phyloP scores from a whole-genome alignment of 2,113 vertebrate genomes.

The Amphiprion percula region DNA sequence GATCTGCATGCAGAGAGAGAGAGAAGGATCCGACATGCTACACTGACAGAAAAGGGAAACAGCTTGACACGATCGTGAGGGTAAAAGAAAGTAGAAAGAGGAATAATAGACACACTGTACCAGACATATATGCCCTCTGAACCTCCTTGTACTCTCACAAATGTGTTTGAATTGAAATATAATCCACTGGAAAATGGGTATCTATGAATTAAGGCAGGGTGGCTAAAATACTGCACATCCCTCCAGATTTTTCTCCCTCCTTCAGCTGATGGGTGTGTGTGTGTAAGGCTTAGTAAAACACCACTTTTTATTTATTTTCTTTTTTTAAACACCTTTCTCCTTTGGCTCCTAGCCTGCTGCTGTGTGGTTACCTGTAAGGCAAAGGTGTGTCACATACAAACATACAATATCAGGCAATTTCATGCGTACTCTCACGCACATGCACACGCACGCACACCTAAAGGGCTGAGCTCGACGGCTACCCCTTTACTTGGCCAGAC shows the following conservation, averaged over 20 bases:
- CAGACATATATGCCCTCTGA: conserved; percentile 46
- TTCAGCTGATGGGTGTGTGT: conserved; percentile 62
- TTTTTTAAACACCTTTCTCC: conserved; percentile 43
- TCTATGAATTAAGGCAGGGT: conserved; percentile 80
- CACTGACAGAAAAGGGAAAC: conserved; percentile 37
- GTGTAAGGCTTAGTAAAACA: conserved; percentile 78
- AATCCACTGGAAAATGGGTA: conserved; percentile 41
- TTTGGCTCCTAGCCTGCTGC: conserved; percentile 80
- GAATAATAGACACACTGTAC: conserved; percentile 46
- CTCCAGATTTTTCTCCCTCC: conserved; percentile 30
- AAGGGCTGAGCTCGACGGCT: conserved; percentile 69
- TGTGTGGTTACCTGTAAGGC: conserved; percentile 81
- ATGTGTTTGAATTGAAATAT: conserved; percentile 34
- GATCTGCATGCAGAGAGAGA: conserved; percentile 55
- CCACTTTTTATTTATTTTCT: conserved; percentile 29
- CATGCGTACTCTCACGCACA: conserved; percentile 68
- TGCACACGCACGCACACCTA: conserved; percentile 69
- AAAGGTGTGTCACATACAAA: conserved; percentile 78
- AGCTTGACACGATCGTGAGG: conserved; percentile 32
- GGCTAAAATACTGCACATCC: conserved; percentile 74
- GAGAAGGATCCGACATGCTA: conserved; percentile 56
- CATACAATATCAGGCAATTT: conserved; percentile 69
- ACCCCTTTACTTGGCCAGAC: conserved; percentile 77
- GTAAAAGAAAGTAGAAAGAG: conserved; percentile 26
- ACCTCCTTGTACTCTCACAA: conserved; percentile 15